Conservation (phyloP, 2,888 invertebrate genomes). For the Ichneumoninae sp. region DNA sequence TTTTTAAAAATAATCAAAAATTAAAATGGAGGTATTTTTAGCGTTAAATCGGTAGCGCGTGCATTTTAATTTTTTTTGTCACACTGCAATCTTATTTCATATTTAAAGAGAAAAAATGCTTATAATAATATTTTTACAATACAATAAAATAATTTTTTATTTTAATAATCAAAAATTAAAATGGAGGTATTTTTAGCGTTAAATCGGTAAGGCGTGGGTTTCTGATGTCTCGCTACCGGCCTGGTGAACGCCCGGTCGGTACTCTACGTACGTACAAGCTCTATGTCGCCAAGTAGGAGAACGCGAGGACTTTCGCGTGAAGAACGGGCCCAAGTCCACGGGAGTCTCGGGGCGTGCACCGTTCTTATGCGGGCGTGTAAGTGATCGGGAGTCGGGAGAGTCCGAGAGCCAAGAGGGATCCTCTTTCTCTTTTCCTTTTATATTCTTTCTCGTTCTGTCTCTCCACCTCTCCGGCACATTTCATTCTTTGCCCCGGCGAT, state of each 20-base stretch:
- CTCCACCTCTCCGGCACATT: constrained; percentile 6
- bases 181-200: background rate
- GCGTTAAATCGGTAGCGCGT: background rate
- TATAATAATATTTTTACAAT: too few relatives aligned
- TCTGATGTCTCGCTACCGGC: constrained; percentile 39
- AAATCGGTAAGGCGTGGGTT: constrained; percentile 25
- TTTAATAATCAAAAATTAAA: too few relatives aligned
- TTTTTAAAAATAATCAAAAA: too few relatives aligned
- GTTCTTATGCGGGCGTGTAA: constrained; percentile 50
- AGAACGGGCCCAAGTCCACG: constrained; percentile 46
- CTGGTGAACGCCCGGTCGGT: constrained; percentile 44
- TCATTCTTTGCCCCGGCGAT: constrained; percentile 34
- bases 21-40: background rate
- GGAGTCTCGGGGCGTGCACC: constrained; percentile 14
- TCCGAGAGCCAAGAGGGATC: constrained; percentile 23
- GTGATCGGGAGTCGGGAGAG: constrained; percentile 31
- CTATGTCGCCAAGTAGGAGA: constrained; percentile 52
- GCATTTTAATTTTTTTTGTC: background rate
- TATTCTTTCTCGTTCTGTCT: constrained; percentile 9
- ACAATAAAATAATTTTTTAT: too few relatives aligned
- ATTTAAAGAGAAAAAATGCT: too few relatives aligned
- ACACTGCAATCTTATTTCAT: background rate
- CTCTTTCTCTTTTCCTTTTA: constrained; percentile 2
- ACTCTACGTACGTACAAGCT: constrained; percentile 24
- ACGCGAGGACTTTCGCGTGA: constrained; percentile 56